Evolutionary conservation across 2,113 vertebrate genomes (phyloP).

Genomic region (Neodon shergylaensis): DNA sequence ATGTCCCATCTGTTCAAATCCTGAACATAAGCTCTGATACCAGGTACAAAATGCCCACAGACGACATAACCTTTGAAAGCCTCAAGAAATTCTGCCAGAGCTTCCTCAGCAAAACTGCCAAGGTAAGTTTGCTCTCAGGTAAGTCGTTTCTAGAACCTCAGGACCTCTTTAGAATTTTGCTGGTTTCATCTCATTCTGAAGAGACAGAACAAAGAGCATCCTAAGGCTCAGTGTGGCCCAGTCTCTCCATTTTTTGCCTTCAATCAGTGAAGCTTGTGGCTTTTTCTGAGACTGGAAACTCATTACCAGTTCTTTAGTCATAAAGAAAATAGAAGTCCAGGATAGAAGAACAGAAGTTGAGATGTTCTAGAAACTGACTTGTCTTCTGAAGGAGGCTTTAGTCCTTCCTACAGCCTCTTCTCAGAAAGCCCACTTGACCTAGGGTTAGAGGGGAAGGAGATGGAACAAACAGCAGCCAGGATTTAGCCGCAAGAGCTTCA

Average conservation of each 20-base stretch:
- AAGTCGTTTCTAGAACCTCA: not conserved
- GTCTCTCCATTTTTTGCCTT: not conserved
- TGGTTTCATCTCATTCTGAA: not conserved
- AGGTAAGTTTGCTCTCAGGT: constrained; percentile 84
- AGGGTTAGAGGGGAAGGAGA: not conserved
- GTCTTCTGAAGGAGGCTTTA: not conserved
- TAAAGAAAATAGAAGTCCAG: not conserved
- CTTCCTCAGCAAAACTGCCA: constrained; percentile 90
- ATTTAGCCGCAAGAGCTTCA: not conserved
- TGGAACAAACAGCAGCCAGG: not conserved
- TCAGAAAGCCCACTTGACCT: not conserved
- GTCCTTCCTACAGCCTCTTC: not conserved
- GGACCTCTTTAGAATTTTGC: not conserved
- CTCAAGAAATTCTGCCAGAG: constrained; percentile 87
- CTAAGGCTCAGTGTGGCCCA: not conserved
- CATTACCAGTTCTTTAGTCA: not conserved
- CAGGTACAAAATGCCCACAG: constrained; percentile 92
- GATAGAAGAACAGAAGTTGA: not conserved
- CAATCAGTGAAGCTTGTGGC: not conserved
- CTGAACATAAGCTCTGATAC: constrained; percentile 90
- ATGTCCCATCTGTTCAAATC: constrained; percentile 90
- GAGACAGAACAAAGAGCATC: not conserved
- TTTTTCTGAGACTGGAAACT: not conserved
- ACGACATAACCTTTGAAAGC: constrained; percentile 85
- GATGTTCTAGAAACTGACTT: not conserved